Conservation (phyloP, 2,113 vertebrate species). For the Poecilia latipinna region DNA sequence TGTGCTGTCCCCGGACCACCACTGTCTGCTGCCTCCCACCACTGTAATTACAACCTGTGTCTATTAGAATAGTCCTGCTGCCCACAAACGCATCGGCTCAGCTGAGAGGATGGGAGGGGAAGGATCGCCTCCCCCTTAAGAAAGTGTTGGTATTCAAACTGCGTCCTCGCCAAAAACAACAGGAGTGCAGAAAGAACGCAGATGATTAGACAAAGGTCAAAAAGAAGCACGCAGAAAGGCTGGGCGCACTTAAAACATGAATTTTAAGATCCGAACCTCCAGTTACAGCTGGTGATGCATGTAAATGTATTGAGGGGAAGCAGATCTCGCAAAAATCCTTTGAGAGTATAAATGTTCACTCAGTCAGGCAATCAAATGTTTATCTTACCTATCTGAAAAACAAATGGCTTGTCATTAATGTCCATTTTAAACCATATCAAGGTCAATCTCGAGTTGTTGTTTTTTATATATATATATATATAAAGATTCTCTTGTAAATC, state of each 20-base stretch:
- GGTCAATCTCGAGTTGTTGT: background rate
- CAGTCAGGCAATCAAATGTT: background rate
- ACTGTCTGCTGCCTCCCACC: slow-evolving; percentile 80
- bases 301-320: slow-evolving; percentile 23
- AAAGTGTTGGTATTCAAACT: slow-evolving; percentile 73
- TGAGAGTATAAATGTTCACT: background rate
- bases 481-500: slow-evolving; percentile 12
- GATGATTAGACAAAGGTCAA: slow-evolving; percentile 74
- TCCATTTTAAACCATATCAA: background rate
- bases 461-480: background rate
- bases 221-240: slow-evolving; percentile 64
- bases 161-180: slow-evolving; percentile 51
- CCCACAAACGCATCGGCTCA: slow-evolving; percentile 74
- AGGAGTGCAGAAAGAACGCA: slow-evolving; percentile 56
- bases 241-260: slow-evolving; percentile 38
- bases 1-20: slow-evolving; percentile 78
- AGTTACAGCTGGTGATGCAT: slow-evolving; percentile 24
- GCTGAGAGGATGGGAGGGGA: slow-evolving; percentile 39
- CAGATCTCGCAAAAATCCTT: background rate
- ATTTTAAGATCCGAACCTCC: slow-evolving; percentile 47
- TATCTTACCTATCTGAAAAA: background rate
- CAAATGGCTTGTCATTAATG: background rate
- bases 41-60: slow-evolving; percentile 82
- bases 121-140: slow-evolving; percentile 34
- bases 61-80: slow-evolving; percentile 80